Percentiles rank a stretch among this genome's conserved stretches.
phyloP scores from a whole-genome alignment of 2,797 vertebrate species.

The Pseudomugil gertrudae region DNA sequence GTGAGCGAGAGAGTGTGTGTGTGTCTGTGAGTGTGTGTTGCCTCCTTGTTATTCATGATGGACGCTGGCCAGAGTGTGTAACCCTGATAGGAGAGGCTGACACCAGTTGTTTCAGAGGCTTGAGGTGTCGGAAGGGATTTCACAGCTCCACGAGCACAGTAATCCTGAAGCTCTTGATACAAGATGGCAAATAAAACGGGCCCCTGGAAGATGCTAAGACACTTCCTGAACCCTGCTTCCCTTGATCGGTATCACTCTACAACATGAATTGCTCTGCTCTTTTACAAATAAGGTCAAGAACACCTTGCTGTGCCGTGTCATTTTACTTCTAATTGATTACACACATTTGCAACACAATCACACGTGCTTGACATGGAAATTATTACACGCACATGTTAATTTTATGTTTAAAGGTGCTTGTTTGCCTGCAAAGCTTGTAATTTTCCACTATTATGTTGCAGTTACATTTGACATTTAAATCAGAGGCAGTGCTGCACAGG shows the following conservation, averaged over 20 bases:
- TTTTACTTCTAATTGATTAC: conserved; percentile 24
- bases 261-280: conserved; percentile 23
- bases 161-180: conserved; percentile 78
- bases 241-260: conserved; percentile 48
- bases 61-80: conserved; percentile 62
- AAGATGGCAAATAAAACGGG: conserved; percentile 78
- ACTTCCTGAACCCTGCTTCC: conserved; percentile 61
- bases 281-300: conserved; percentile 50
- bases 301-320: not conserved
- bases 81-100: conserved; percentile 65
- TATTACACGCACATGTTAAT: not conserved
- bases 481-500: not conserved
- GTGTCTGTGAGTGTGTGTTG: conserved; percentile 7
- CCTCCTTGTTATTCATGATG: conserved; percentile 71
- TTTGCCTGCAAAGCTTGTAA: not conserved
- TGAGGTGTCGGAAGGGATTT: conserved; percentile 78
- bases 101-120: conserved; percentile 75
- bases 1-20: conserved; percentile 6
- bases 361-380: conserved; percentile 3
- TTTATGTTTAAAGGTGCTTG: conserved; percentile 1
- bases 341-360: not conserved
- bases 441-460: not conserved
- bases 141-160: conserved; percentile 81
- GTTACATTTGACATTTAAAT: conserved; percentile 24
- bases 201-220: conserved; percentile 65